A percentile compares a stretch with the other conserved stretches of the same genome.
Conservation (phyloP, 1,140 invertebrate species). For the Drosophila sp. region DNA sequence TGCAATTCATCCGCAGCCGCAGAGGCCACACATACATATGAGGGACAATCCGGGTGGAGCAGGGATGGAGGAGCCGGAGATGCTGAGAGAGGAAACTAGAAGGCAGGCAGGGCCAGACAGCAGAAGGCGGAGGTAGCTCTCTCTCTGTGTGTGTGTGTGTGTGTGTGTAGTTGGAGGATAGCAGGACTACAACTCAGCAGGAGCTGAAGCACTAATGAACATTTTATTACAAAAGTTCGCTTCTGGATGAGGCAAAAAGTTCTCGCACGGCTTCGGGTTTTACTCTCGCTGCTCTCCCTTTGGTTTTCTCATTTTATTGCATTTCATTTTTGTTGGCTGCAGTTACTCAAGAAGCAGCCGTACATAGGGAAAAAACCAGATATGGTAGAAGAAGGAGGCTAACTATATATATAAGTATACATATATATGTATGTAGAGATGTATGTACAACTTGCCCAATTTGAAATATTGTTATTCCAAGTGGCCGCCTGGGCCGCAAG, state of each 20-base stretch:
- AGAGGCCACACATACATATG: constrained; percentile 51
- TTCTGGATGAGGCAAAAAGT: constrained; percentile 47
- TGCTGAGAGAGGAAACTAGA: no score
- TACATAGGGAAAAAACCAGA: no score
- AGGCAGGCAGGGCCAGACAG: not conserved
- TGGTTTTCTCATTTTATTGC: constrained; percentile 49
- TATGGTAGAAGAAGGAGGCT: constrained; percentile 28
- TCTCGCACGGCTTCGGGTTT: constrained; percentile 29
- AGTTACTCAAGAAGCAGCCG: constrained; percentile 28
- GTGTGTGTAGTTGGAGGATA: constrained; percentile 3
- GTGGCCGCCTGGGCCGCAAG: constrained; percentile 39
- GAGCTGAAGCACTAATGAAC: constrained; percentile 74
- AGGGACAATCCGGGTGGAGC: not conserved
- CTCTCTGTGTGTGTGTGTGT: not conserved
- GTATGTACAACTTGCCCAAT: constrained; percentile 47
- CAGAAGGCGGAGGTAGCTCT: constrained; percentile 8
- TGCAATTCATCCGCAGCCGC: constrained; percentile 75
- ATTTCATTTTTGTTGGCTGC: constrained; percentile 51
- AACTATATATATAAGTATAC: not conserved
- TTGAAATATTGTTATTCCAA: constrained; percentile 70
- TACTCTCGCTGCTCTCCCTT: constrained; percentile 16
- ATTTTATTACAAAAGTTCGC: constrained; percentile 78
- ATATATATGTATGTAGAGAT: not conserved
- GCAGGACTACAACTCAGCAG: constrained; percentile 56
- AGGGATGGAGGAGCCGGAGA: not conserved